Conservation (phyloP, 2,113 vertebrate species). For the Strix aluco region DNA sequence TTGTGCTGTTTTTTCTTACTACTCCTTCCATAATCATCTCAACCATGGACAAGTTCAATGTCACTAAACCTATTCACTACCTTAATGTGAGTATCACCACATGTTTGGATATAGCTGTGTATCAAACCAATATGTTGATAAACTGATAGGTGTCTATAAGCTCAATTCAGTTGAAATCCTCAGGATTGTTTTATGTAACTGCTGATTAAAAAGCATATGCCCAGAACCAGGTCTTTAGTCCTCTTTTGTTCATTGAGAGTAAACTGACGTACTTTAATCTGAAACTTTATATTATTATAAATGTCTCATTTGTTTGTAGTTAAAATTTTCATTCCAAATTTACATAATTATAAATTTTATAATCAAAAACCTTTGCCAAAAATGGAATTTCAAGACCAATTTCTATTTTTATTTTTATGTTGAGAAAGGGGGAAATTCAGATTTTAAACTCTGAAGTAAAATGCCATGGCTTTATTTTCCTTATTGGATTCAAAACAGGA, state of each 20-base stretch:
- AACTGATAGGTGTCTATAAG: neutral
- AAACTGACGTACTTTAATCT: neutral
- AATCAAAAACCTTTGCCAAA: neutral
- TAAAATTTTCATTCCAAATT: neutral
- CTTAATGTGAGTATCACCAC: conserved; percentile 85
- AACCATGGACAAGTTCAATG: conserved; percentile 94
- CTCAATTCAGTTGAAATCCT: neutral
- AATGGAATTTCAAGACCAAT: neutral
- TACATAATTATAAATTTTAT: neutral
- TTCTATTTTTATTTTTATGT: neutral
- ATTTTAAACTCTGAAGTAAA: neutral
- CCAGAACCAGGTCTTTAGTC: neutral
- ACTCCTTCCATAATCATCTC: conserved; percentile 93
- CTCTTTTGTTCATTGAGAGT: neutral
- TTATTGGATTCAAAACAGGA: neutral
- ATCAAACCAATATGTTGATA: neutral
- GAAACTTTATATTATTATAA: neutral
- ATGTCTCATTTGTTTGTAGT: neutral
- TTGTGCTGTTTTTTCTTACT: conserved; percentile 93
- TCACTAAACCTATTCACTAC: conserved; percentile 89
- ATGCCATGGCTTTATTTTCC: neutral
- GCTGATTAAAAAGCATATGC: neutral
- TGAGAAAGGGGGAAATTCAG: neutral
- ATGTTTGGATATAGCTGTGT: neutral
- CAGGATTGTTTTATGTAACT: neutral